Evolutionary conservation across 1,140 invertebrate genomes (phyloP), one percentile per base, ranked within the genome.

Genomic region (Oncopodura yosiiana): DNA sequence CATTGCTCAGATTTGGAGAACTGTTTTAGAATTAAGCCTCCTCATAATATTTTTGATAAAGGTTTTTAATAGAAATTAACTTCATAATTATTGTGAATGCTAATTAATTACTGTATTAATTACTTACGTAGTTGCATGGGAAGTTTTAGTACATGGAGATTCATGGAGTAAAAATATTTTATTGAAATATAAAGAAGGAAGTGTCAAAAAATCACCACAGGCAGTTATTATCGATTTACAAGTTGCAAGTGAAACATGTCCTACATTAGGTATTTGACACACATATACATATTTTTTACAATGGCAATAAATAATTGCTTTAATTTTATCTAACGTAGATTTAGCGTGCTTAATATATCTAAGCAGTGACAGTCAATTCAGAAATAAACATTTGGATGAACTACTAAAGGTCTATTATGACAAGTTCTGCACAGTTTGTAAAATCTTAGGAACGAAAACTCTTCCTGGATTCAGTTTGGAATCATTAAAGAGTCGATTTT

Each of bases 81-180:
- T n/a, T n/a, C n/a, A n/a, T n/a, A n/a, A n/a, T n/a, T n/a, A n/a
- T n/a, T n/a, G n/a, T n/a, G n/a, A n/a, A n/a, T n/a, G n/a, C n/a
- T n/a, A n/a, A n/a, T n/a, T n/a, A n/a, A n/a, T n/a, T n/a, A n/a
- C n/a, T n/a, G n/a, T n/a, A n/a, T n/a, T n/a, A n/a, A n/a, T n/a
- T n/a, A n/a, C n/a, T n/a, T n/a, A n/a, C n/a, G n/a, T n/a, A n/a
- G n/a, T n/a, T n/a, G n/a, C n/a, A n/a, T 60, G 61, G 12, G 79
- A 51, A 70, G 78, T 81, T 1, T 68, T 53, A 2, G 30, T 52
- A 16, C 64, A 67, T 38, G 54, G 48, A 16, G 62, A 63, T 24
- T 53, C 29, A 8, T 62, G 56, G 56, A 37, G 46, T 8, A 62
- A 62, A 37, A 62, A 62, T 19, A 49, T 62, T 24, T 27, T 62